These are phyloP conservation scores for Neolamprologus ventralis DNA, from an alignment of 2,113 vertebrate genomes.

Conservation along the genomic window DNA sequence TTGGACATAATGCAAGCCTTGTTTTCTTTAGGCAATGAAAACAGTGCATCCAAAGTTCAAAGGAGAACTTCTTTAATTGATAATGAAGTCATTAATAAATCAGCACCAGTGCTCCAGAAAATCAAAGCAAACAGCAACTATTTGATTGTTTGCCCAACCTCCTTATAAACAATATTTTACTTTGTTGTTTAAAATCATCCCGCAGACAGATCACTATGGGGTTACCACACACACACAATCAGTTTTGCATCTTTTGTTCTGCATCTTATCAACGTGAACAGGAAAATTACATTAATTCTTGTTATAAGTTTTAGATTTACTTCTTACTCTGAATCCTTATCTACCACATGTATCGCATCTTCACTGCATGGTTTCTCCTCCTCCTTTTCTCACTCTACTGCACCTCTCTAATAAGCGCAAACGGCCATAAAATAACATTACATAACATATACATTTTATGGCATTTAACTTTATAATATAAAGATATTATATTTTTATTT, in stretches of 20 bases:
- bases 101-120: neutral
- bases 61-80: conserved; percentile 7
- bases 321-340: neutral
- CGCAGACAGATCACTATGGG: neutral
- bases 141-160: neutral
- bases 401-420: neutral
- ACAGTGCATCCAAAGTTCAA: conserved; percentile 23
- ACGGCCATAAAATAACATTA: neutral
- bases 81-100: conserved; percentile 34
- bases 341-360: rapidly evolving
- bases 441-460: neutral
- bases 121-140: conserved; percentile 6
- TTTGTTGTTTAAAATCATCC: neutral
- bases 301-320: neutral
- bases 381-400: neutral
- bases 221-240: neutral
- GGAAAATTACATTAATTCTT: neutral
- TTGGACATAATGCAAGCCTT: neutral
- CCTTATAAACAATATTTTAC: neutral
- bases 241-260: neutral
- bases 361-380: neutral
- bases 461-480: neutral
- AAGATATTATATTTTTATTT: neutral
- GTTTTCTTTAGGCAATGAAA: neutral
- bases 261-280: neutral